These are phyloP conservation scores for Drosophila hawaiiensis DNA, from an alignment of 2,888 invertebrate species.

Conservation along the genomic window DNA sequence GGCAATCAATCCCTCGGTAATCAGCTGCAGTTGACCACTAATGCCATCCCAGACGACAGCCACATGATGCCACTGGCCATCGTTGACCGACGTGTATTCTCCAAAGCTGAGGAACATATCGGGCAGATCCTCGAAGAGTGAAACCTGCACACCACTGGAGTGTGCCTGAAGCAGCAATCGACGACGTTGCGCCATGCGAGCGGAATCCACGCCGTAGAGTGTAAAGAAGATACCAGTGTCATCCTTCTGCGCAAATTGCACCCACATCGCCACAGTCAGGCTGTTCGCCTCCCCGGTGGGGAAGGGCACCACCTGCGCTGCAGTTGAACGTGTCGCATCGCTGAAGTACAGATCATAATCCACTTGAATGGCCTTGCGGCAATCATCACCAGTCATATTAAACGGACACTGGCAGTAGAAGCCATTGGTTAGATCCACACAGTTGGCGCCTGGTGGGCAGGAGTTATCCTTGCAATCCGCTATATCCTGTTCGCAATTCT, in stretches of 20 bases:
- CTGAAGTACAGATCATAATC: constrained; percentile 98
- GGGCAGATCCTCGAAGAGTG: constrained; percentile 94
- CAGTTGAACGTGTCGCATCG: constrained; percentile 95
- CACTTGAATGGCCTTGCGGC: constrained; percentile 98
- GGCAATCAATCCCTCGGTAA: constrained; percentile 98
- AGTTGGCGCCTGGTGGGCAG: constrained; percentile 96
- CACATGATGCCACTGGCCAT: constrained; percentile 98
- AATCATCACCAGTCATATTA: constrained; percentile 98
- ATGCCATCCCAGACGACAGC: constrained; percentile 97
- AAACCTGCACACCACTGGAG: constrained; percentile 96
- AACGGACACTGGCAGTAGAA: constrained; percentile 99
- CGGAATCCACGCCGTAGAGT: constrained; percentile 94
- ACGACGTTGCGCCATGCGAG: constrained; percentile 91
- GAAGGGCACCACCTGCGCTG: constrained; percentile 97
- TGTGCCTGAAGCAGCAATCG: constrained; percentile 95
- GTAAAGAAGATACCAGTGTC: constrained; percentile 98
- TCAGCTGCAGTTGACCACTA: constrained; percentile 94
- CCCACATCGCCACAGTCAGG: constrained; percentile 97
- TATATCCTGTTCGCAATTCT: constrained; percentile 96
- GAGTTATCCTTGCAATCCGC: constrained; percentile 96
- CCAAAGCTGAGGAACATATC: constrained; percentile 96
- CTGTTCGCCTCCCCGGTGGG: constrained; percentile 91
- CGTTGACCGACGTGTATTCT: constrained; percentile 96
- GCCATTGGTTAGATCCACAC: constrained; percentile 94
- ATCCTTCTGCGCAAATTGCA: constrained; percentile 96